A percentile compares a stretch with the other conserved stretches of the same genome.
phyloP scores from a whole-genome alignment of 2,797 vertebrate species.

The Falco cherrug region DNA sequence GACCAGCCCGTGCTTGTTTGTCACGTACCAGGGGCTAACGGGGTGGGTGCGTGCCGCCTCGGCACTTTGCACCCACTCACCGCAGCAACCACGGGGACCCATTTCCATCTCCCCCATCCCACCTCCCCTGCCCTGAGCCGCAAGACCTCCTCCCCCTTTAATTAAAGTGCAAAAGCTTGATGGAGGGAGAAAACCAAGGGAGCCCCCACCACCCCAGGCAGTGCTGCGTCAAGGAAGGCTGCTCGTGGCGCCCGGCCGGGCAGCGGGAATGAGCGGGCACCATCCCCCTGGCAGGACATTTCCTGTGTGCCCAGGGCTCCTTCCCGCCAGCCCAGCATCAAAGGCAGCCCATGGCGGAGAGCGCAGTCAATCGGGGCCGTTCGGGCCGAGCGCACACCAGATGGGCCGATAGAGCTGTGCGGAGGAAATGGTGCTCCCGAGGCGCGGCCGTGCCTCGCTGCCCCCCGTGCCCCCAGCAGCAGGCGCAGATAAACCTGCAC shows the following conservation, averaged over 20 bases:
- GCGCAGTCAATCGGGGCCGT: constrained; percentile 85
- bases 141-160: background rate
- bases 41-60: too few species aligned
- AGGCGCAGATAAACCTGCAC: constrained; percentile 65
- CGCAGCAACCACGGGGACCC: fast-evolving
- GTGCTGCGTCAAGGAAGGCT: constrained; percentile 77
- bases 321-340: constrained; percentile 78
- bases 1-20: background rate
- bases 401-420: constrained; percentile 85
- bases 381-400: constrained; percentile 86
- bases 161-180: background rate
- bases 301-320: constrained; percentile 83
- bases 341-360: constrained; percentile 76
- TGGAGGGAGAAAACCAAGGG: background rate
- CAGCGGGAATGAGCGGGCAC: constrained; percentile 61
- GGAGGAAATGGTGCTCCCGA: constrained; percentile 88
- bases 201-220: background rate
- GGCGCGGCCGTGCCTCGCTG: constrained; percentile 80
- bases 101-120: background rate
- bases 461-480: constrained; percentile 75
- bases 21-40: fast-evolving
- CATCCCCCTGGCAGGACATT: constrained; percentile 88
- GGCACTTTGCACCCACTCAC: fast-evolving
- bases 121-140: fast-evolving
- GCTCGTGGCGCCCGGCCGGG: constrained; percentile 49